phyloP scores from a whole-genome alignment of 37 sponge, comb jelly and placozoan genomes.

The Beroe forskalii region DNA sequence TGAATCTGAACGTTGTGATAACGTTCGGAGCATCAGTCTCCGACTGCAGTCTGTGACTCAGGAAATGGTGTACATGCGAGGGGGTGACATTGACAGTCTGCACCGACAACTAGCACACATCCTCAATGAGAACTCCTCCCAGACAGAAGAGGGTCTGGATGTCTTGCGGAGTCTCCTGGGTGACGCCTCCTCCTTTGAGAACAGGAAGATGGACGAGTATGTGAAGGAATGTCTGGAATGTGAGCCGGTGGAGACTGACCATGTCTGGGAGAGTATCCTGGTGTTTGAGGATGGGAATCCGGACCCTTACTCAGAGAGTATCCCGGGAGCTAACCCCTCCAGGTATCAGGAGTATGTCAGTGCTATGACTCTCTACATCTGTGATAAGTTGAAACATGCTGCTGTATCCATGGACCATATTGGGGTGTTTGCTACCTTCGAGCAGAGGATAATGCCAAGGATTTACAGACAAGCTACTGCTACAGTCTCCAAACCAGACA shows the following conservation, averaged over 20 bases:
- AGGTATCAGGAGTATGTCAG: slow-evolving; percentile 47
- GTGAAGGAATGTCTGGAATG: slow-evolving; percentile 47
- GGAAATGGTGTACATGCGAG: slow-evolving; percentile 42
- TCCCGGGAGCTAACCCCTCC: slow-evolving; percentile 56
- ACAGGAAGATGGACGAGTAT: slow-evolving; percentile 64
- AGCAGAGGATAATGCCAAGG: slow-evolving; percentile 33
- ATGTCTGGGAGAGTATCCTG: slow-evolving; percentile 51
- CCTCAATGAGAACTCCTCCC: background rate
- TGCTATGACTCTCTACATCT: slow-evolving; percentile 47
- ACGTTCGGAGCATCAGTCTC: background rate
- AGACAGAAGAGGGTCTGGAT: background rate
- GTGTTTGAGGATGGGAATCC: slow-evolving; percentile 25
- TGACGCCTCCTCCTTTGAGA: background rate
- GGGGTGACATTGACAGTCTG: slow-evolving; percentile 21
- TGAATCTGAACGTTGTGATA: background rate
- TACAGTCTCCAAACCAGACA: background rate
- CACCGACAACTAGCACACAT: slow-evolving; percentile 30
- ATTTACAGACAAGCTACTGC: background rate
- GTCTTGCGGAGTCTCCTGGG: background rate
- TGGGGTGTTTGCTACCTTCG: slow-evolving; percentile 17
- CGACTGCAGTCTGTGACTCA: slow-evolving; percentile 4
- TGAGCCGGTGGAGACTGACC: background rate
- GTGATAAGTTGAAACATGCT: slow-evolving; percentile 43
- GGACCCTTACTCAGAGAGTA: slow-evolving; percentile 38
- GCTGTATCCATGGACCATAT: background rate